Base-by-base conservation (phyloP, 2,888 invertebrate species). In the Eilema sororculum region DNA sequence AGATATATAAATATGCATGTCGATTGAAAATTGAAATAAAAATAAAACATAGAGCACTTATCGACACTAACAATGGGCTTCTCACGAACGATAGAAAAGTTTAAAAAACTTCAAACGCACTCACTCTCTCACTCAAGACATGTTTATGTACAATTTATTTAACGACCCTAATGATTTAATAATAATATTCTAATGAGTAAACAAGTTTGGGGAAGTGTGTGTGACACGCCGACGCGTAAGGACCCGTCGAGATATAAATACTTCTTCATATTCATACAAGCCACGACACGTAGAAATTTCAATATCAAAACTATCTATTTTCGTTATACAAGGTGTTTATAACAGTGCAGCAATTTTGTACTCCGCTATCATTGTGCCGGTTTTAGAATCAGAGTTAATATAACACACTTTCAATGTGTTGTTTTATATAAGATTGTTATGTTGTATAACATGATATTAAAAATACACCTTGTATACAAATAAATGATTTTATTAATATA, bases 141-240 rank as follows among this genome's bases (percentile, higher is more conserved):
- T 71, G 64, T 74, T 66, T 84, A 84, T 84, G 74, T 84, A 84
- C 84, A 84, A 81, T 74, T 65, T 81, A 76, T 80, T 76, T 72
- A 75, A 81, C 73, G 74, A 76, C 46, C 76, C 72, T 82, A 83
- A 75, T 65, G 72, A 80, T 57, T 66, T 78, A 66, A 56, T 70
- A 73, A 71, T 71, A 77, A 74, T 65, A 63, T 68, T 69, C 74
- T 76, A 85, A 76, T 81, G 83, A 84, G 84, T 84, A 78, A 73
- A 77, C 75, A 80, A 74, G 65, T 74, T 77, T 70, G 72, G 74
- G 71, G 73, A 80, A 76, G 73, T 76, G 67, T 73, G 76, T 68
- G 75, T 74, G 71, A 57, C n/a, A n/a, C n/a, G n/a, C n/a, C n/a
- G 28, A 72, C 72, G 74, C 61, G 67, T 65, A 59, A 52, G 63